Evolutionary conservation across 1,140 invertebrate species (phyloP), one percentile per base, ranked within the genome.

Genomic region (Melanaphis sacchari): DNA sequence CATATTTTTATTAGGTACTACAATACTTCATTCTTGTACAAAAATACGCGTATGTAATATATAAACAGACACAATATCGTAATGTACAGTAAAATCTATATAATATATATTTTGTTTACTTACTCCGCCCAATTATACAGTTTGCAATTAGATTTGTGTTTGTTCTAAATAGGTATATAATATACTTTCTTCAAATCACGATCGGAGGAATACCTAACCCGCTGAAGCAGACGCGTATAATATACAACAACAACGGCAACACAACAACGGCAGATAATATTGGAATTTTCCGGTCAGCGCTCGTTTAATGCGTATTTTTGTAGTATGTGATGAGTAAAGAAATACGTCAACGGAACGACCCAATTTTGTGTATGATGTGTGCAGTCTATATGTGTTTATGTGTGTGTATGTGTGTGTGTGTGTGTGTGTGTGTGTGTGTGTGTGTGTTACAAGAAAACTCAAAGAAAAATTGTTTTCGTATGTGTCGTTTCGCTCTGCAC

Each of bases 261-360:
- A 43, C 40, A 76, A 31, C 90, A 76, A 36, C 90, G 90, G 21
- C 66, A 85, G 91, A 93, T 85, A 85, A 85, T 85, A 93, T 93
- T 85, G 91, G 91, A 93, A 93, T 93, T 93, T 93, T 93, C 91
- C 91, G 91, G 91, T 93, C 91, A 93, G 91, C 54, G 91, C 91
- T 85, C 91, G 91, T 93, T 41, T 85, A 85, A 85, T 85, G 52
- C 88, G 36, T 26, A 46, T 89, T 89, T 89, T 54, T 36, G 66
- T 84, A 43, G 40, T 46, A n/a, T 92, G n/a, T 54, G 91, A 92
- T 84, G 91, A 84, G 81, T 22, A 46, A 93, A 54, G 43, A 52
- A 84, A 82, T 24, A 84, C 76, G 81, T 84, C 91, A 66, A 84
- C 76, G 91, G 91, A 93, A 93, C 91, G 91, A 93, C 91, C 91